Evolutionary conservation across 1,140 invertebrate species (phyloP).

Genomic region (Drosophila lacteicornis): DNA sequence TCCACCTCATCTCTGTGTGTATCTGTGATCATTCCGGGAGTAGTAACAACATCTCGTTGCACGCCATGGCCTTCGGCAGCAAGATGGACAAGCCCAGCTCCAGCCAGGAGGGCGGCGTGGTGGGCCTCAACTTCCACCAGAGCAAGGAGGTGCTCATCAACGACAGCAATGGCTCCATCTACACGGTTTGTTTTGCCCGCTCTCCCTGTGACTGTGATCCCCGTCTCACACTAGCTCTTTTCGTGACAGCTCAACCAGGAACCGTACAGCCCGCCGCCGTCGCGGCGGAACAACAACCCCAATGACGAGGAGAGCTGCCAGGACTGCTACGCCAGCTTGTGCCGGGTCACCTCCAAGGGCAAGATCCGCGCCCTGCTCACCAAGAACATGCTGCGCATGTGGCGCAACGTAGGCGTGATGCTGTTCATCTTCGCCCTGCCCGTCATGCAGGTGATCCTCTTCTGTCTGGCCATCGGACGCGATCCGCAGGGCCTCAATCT

Average conservation of each 20-base stretch:
- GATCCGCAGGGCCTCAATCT: slow-evolving; percentile 94
- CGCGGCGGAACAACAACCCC: slow-evolving; percentile 72
- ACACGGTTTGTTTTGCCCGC: slow-evolving; percentile 80
- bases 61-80: slow-evolving; percentile 90
- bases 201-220: neutral
- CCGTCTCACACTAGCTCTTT: neutral
- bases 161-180: slow-evolving; percentile 89
- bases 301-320: slow-evolving; percentile 83
- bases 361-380: slow-evolving; percentile 93
- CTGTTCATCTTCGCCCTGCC: slow-evolving; percentile 96
- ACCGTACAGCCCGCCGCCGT: slow-evolving; percentile 74
- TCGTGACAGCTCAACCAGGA: slow-evolving; percentile 76
- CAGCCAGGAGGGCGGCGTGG: slow-evolving; percentile 93
- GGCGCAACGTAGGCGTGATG: slow-evolving; percentile 96
- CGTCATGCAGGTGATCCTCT: slow-evolving; percentile 96
- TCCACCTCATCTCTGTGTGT: slow-evolving; percentile 54
- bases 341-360: slow-evolving; percentile 87
- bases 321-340: slow-evolving; percentile 76
- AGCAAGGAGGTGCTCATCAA: slow-evolving; percentile 94
- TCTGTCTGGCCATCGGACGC: slow-evolving; percentile 96
- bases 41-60: slow-evolving; percentile 91
- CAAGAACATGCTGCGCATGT: slow-evolving; percentile 97
- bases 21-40: slow-evolving; percentile 48
- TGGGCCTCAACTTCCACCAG: slow-evolving; percentile 94
- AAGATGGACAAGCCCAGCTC: slow-evolving; percentile 93